These are phyloP conservation scores for Hemibagrus guttatus DNA, from an alignment of 2,797 vertebrate species.

Conservation along the genomic window DNA sequence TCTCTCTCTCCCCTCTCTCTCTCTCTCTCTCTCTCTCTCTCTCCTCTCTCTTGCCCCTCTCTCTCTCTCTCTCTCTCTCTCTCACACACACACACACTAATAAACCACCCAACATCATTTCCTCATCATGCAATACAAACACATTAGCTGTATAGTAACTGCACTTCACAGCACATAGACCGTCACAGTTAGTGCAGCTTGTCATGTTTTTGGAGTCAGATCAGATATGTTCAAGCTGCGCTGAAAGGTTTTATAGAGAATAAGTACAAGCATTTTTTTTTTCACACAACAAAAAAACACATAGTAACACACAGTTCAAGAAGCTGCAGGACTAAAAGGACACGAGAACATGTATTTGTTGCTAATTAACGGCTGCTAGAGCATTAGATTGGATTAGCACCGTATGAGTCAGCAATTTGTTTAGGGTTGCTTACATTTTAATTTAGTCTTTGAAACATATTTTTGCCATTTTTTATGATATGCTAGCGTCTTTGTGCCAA, in stretches of 20 bases:
- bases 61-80: slow-evolving; percentile 4
- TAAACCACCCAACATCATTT: not conserved
- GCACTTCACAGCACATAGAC: slow-evolving; percentile 3
- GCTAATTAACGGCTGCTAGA: not conserved
- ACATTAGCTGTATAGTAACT: slow-evolving; percentile 12
- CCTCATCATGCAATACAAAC: not conserved
- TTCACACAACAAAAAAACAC: too few species aligned
- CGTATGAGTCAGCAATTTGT: not conserved
- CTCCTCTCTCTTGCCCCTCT: not conserved
- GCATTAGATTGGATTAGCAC: not conserved
- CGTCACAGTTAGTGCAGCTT: not conserved
- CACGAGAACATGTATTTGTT: not conserved
- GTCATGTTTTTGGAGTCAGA: not conserved
- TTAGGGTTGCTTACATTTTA: too few species aligned
- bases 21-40: slow-evolving; percentile 1
- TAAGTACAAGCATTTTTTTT: not conserved
- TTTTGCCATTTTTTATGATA: not conserved
- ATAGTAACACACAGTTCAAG: not conserved
- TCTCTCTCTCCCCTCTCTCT: not conserved
- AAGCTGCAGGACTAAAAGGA: not conserved
- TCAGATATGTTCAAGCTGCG: slow-evolving; percentile 1
- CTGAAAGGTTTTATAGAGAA: not conserved
- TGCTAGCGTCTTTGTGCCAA: too few species aligned
- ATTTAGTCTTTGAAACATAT: not conserved
- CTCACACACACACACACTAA: slow-evolving; percentile 22